Base-by-base conservation (phyloP, 2,797 vertebrate genomes). In the Pipistrellus kuhlii region DNA sequence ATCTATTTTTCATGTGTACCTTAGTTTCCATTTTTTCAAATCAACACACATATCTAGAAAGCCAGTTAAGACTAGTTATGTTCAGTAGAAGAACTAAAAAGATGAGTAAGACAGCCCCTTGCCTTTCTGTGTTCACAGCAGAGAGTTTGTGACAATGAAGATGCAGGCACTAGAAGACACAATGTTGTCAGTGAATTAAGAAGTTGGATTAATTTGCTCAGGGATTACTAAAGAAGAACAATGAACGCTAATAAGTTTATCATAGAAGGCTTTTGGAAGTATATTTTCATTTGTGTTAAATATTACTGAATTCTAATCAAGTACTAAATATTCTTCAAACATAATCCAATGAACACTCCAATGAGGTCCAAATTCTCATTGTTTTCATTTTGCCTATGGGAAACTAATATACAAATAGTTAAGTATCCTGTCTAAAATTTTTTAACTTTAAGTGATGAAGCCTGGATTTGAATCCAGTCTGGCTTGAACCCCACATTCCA, bases 21-120 rank as follows among this genome's bases (percentile, higher is more conserved):
- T 80, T 30, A 59, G 27, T 90, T 32, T 89, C 64, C 20, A 59
- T 89, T 93, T 90, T 72, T 72, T 94, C 44, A 95, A 72, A 69
- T 92, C 25, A 87, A 84, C 13, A 57, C n/a, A 64, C 23, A 38
- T 38, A 9, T 89, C 44, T 62, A 82, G 35, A 92, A 93, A 93
- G 7, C 10, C 38, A 62, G 35, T 44, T 78, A 68, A 5, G 10
- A 32, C 30, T 44, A 41, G n/a, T 69, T 76, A n/a, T 20, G 64
- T 91, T 75, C 48, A 84, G 8, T 51, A 69, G 8, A 2, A 38
- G 6, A 14, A 59, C 30, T 75, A 9, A 72, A 48, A 87, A 32
- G 15, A 38, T 93, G 38, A 82, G 8, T 44, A 44, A 53, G 38
- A 44, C 18, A 59, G 51, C 69, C 11, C 7, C 1, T 86, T 71